phyloP scores from a whole-genome alignment of 1,140 invertebrate species.

The Monomorium pharaonis region DNA sequence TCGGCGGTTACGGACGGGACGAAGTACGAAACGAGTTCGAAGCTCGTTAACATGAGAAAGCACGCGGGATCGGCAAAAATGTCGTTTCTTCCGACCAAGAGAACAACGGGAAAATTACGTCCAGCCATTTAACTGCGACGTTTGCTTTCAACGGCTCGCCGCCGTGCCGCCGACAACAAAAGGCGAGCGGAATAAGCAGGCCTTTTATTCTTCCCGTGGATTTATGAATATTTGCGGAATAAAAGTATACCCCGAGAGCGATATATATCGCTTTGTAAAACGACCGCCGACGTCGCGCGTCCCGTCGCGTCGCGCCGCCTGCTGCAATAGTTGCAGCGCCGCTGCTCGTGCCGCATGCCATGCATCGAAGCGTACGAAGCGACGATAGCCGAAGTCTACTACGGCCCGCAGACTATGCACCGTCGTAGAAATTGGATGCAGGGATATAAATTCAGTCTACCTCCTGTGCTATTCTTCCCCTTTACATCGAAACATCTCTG shows the following conservation, averaged over 20 bases:
- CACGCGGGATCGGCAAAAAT: conserved; percentile 57
- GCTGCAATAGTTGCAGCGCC: conserved; percentile 20
- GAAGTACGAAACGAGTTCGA: conserved; percentile 53
- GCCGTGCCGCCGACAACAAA: conserved; percentile 51
- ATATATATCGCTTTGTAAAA: conserved; percentile 58
- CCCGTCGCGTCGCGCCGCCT: conserved; percentile 1
- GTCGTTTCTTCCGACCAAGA: conserved; percentile 59
- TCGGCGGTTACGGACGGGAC: conserved; percentile 21
- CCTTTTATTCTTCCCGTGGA: conserved; percentile 53
- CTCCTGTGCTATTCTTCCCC: conserved; percentile 19
- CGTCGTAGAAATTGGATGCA: conserved; percentile 55
- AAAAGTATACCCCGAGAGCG: conserved; percentile 53
- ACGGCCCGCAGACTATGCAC: conserved; percentile 16
- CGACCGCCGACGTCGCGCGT: conserved; percentile 26
- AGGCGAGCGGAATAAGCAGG: conserved; percentile 58
- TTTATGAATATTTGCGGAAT: conserved; percentile 62
- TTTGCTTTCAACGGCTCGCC: conserved; percentile 54
- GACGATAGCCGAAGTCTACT: conserved; percentile 46
- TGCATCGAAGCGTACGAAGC: conserved; percentile 43
- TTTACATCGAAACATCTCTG: conserved; percentile 52
- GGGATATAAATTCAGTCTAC: conserved; percentile 35
- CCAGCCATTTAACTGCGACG: conserved; percentile 61
- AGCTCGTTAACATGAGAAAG: conserved; percentile 58
- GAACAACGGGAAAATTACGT: conserved; percentile 63
- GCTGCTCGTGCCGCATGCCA: conserved; percentile 46